A percentile compares a stretch with the other conserved stretches of the same genome.
Evolutionary conservation across 2,797 vertebrate species (phyloP).

Genomic region (Melanotaenia maccullochi): DNA sequence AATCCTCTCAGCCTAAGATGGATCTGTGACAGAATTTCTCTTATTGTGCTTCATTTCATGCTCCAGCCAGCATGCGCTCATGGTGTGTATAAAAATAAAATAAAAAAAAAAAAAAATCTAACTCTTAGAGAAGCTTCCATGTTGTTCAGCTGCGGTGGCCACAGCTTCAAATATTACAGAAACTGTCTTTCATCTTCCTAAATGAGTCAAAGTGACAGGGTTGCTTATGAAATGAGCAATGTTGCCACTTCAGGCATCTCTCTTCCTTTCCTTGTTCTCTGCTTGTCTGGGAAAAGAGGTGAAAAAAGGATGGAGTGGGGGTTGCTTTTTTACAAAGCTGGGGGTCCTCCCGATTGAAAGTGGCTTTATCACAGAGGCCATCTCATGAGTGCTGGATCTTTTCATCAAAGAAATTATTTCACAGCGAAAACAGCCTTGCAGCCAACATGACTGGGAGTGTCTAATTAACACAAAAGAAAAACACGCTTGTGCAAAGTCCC

Average conservation of each 20-base stretch:
- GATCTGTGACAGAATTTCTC: constrained; percentile 71
- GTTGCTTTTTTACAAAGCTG: background rate
- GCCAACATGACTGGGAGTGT: constrained; percentile 73
- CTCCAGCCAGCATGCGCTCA: constrained; percentile 54
- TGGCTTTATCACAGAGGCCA: constrained; percentile 74
- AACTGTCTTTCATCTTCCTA: constrained; percentile 76
- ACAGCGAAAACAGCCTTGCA: constrained; percentile 77
- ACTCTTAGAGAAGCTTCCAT: constrained; percentile 47
- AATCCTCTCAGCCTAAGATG: constrained; percentile 56
- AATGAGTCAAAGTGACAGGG: constrained; percentile 72
- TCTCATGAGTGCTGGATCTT: constrained; percentile 73
- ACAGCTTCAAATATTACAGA: constrained; percentile 69
- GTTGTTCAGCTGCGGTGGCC: constrained; percentile 56
- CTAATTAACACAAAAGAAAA: constrained; percentile 85
- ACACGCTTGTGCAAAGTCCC: constrained; percentile 58
- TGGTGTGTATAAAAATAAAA: constrained; percentile 34
- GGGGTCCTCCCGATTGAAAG: constrained; percentile 60
- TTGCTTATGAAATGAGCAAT: constrained; percentile 68
- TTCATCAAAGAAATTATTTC: constrained; percentile 83
- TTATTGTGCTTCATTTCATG: constrained; percentile 70
- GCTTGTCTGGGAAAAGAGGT: constrained; percentile 67
- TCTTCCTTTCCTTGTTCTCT: constrained; percentile 61
- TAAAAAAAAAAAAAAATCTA: constrained; percentile 38
- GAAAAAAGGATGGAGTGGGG: constrained; percentile 13
- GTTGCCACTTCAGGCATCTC: constrained; percentile 65